A percentile compares a stretch with the other conserved stretches of the same genome.
Conservation (phyloP, 2,113 vertebrate species). For the Micromys minutus region DNA sequence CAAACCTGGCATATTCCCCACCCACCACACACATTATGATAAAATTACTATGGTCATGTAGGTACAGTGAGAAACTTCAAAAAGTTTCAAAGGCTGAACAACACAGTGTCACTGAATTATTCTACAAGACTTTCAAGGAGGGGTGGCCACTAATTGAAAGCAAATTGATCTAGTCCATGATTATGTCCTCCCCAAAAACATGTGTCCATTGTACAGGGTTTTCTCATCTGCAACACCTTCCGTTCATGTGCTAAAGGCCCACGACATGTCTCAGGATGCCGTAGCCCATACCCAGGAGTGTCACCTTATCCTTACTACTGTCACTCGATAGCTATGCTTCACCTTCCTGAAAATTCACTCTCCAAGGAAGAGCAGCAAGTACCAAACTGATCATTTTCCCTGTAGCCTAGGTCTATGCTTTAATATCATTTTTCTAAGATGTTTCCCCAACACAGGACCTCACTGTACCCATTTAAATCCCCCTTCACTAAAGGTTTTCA, state of each 20-base stretch:
- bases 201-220: not conserved
- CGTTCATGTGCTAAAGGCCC: not conserved
- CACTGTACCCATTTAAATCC: accelerated
- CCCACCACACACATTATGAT: accelerated
- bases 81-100: not conserved
- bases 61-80: not conserved
- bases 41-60: not conserved
- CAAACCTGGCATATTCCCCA: accelerated
- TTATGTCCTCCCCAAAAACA: not conserved
- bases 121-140: not conserved
- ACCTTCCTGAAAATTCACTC: not conserved
- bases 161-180: not conserved
- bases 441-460: accelerated
- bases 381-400: not conserved
- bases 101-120: not conserved
- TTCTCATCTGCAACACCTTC: not conserved
- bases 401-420: not conserved
- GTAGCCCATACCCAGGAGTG: not conserved
- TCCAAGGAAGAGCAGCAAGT: not conserved
- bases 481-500: not conserved
- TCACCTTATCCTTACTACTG: not conserved
- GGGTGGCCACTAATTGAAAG: not conserved
- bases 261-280: not conserved
- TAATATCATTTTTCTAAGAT: not conserved
- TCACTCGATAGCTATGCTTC: not conserved